Evolutionary conservation across 2,797 vertebrate species (phyloP).

Genomic region (Macropus fuliginosus): DNA sequence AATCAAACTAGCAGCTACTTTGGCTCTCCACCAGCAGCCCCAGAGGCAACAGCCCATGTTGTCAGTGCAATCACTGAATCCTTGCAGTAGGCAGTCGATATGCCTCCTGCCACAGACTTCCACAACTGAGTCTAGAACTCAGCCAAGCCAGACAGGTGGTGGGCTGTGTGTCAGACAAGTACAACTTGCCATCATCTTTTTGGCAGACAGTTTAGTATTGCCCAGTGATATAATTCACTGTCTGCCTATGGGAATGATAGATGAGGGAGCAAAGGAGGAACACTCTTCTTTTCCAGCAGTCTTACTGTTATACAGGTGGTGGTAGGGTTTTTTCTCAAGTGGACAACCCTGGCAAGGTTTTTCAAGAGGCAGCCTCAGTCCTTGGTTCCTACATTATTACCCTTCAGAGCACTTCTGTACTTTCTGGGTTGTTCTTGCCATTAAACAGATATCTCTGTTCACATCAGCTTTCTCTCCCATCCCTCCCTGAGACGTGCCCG

Average conservation of each 20-base stretch:
- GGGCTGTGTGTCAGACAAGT: not conserved
- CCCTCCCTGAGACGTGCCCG: not conserved
- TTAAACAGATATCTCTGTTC: slow-evolving; percentile 37
- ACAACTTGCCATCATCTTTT: not conserved
- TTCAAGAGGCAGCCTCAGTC: not conserved
- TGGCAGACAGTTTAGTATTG: not conserved
- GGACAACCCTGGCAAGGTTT: not conserved
- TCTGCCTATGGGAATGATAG: not conserved
- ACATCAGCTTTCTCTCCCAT: slow-evolving; percentile 7
- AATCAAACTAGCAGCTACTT: slow-evolving; percentile 91
- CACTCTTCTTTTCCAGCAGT: not conserved
- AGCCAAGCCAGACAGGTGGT: not conserved
- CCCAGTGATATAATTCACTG: not conserved
- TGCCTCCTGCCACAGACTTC: not conserved
- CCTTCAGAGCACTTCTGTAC: not conserved
- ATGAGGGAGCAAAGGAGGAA: not conserved
- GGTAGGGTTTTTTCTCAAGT: not conserved
- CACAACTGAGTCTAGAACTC: not conserved
- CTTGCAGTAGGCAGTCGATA: slow-evolving; percentile 74
- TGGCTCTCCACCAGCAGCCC: slow-evolving; percentile 82
- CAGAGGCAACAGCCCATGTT: slow-evolving; percentile 75
- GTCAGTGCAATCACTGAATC: slow-evolving; percentile 85
- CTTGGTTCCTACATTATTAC: not conserved
- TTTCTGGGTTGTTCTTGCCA: not conserved
- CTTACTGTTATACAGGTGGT: not conserved